A percentile compares a stretch with the other conserved stretches of the same genome.
These are phyloP conservation scores for Saccostrea cuccullata DNA, from an alignment of 1,140 invertebrate species.

Conservation along the genomic window DNA sequence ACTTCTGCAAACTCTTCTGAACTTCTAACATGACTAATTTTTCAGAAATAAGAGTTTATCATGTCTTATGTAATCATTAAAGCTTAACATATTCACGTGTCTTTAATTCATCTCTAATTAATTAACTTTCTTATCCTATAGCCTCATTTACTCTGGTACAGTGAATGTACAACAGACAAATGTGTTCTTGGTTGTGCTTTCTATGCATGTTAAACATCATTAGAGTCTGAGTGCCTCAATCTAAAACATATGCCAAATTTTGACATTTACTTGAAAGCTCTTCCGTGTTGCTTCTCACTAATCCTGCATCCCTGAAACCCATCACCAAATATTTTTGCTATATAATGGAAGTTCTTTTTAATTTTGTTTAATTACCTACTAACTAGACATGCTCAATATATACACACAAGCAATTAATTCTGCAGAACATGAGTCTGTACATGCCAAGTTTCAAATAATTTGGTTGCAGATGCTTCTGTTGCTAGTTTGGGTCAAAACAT, in stretches of 20 bases:
- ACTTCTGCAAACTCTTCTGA: no score
- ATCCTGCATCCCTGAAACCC: neutral
- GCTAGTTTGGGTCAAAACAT: neutral
- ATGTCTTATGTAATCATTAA: neutral
- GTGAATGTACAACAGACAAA: neutral
- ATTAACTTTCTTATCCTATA: neutral
- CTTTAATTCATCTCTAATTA: neutral
- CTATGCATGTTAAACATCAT: neutral
- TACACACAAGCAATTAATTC: neutral
- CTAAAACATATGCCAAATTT: slow-evolving; percentile 14
- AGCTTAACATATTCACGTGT: neutral
- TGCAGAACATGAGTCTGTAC: neutral
- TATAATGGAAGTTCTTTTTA: neutral
- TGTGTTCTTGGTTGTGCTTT: neutral
- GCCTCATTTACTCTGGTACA: neutral
- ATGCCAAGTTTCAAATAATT: neutral
- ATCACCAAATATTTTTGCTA: neutral
- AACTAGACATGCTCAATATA: neutral
- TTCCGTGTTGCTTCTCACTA: slow-evolving; percentile 26
- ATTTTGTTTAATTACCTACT: neutral
- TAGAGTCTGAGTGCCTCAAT: neutral
- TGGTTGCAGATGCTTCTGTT: neutral
- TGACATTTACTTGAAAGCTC: slow-evolving; percentile 15
- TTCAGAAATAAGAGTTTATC: no score
- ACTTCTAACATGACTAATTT: no score